A percentile compares a stretch with the other conserved stretches of the same genome.
These are phyloP conservation scores for Microctonus aethiopoides DNA, from an alignment of 2,888 invertebrate species.

Conservation along the genomic window DNA sequence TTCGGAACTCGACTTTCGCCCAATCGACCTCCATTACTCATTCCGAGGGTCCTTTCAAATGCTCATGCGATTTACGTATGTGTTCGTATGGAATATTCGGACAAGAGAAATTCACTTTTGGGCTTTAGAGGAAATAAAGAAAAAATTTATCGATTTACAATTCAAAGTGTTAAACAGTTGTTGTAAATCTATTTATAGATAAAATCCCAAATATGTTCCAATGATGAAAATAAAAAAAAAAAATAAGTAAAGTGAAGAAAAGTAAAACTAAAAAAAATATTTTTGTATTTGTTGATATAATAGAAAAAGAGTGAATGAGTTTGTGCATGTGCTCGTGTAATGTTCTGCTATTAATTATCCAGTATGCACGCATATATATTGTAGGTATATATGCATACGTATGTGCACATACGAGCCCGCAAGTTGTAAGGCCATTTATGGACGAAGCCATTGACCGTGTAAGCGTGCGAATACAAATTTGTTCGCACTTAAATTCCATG, in stretches of 20 bases:
- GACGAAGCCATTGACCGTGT: conserved; percentile 59
- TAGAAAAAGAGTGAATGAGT: conserved; percentile 7
- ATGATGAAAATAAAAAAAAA: too few species aligned
- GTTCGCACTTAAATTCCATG: conserved; percentile 65
- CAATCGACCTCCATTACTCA: conserved; percentile 48
- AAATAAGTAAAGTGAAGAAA: too few species aligned
- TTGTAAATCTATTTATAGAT: not conserved
- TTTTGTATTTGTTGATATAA: not conserved
- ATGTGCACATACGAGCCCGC: conserved; percentile 12
- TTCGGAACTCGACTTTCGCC: conserved; percentile 14
- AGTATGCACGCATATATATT: not conserved
- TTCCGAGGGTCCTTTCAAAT: conserved; percentile 45
- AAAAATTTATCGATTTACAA: not conserved
- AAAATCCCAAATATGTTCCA: not conserved
- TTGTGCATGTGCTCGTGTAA: not conserved
- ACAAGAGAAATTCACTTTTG: not conserved
- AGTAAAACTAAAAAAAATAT: not conserved
- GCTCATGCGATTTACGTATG: not conserved
- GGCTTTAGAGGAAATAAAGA: not conserved
- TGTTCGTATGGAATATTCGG: not conserved
- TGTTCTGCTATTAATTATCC: not conserved
- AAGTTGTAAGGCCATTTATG: conserved; percentile 65
- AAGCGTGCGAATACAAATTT: conserved; percentile 64
- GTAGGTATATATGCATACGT: not conserved
- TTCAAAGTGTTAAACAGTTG: not conserved